Evolutionary conservation across 2,888 invertebrate genomes (phyloP), one percentile per base, ranked within the genome.

Genomic region (Drosophila mimetica): DNA sequence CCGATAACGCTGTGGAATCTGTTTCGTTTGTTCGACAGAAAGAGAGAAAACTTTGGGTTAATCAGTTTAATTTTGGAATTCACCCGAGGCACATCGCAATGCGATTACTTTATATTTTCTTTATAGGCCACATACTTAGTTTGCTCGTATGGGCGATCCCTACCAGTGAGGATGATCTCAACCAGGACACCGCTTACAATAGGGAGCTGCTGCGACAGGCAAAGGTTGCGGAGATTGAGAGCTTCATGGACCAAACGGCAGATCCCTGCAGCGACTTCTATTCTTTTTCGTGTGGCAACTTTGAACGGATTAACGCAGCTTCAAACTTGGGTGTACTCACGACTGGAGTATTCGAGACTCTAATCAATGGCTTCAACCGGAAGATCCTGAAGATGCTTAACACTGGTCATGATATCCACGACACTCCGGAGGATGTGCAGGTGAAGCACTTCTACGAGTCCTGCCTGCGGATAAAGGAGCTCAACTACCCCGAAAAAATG

Each of bases 381-480:
- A 41, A 41, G 41, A 6, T 11, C 7, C 3, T 41, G 0, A 41
- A 41, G n/a, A 41, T 41, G 20, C 41, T 41, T 7, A 41, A 13
- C 7, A 22, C 41, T 6, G 20, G 7, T 2, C 2, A 41, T 7
- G 41, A 41, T 22, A 3, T 1, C 3, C 7, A 22, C 20, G 20
- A 41, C 6, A 41, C 20, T 41, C n/a, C 41, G 20, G 41, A 41
- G 20, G 20, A 41, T 13, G 22, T 41, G 20, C 20, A 41, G 20
- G 41, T 41, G 7, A 41, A 41, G n/a, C n/a, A 41, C 20, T 41
- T 41, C 41, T 41, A 41, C 41, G 20, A 41, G 41, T 41, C 41
- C 41, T 41, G 41, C n/a, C 41, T 41, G 0, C 13, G 22, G 22
- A 42, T 42, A 0, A 22, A 22, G n/a, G 22, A 42, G 42, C 22